Evolutionary conservation across 2,888 invertebrate genomes (phyloP).

Genomic region (Azorinus chamasolen): DNA sequence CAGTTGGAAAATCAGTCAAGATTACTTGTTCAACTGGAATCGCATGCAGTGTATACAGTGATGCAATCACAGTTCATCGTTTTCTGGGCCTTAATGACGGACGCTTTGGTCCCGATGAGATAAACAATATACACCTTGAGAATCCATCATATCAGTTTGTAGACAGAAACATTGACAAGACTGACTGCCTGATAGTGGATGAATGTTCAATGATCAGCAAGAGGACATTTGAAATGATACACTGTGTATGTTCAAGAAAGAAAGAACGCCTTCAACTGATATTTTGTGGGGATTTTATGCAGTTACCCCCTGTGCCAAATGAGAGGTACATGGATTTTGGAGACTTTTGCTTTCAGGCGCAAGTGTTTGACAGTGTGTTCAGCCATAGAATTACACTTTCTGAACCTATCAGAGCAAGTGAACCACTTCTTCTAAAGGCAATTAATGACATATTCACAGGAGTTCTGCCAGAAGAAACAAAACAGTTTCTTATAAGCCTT

Average conservation of each 20-base stretch:
- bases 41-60: background rate
- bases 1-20: slow-evolving; percentile 8
- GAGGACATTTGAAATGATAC: slow-evolving; percentile 9
- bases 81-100: slow-evolving; percentile 9
- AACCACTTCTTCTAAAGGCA: slow-evolving; percentile 1
- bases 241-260: slow-evolving; percentile 13
- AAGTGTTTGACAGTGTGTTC: slow-evolving; percentile 21
- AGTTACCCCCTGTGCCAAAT: slow-evolving; percentile 32
- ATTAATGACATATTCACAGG: too few species aligned
- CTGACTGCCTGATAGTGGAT: slow-evolving; percentile 17
- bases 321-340: too few species aligned
- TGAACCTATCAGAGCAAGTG: slow-evolving; percentile 21
- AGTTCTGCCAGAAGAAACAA: too few species aligned
- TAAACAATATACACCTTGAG: slow-evolving; percentile 1
- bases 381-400: slow-evolving; percentile 23
- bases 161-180: slow-evolving; percentile 8
- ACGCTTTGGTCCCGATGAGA: slow-evolving; percentile 7
- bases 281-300: slow-evolving; percentile 22
- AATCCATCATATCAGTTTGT: slow-evolving; percentile 26
- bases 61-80: slow-evolving; percentile 14
- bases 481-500: slow-evolving; percentile 7
- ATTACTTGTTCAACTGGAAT: slow-evolving; percentile 8
- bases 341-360: too few species aligned
- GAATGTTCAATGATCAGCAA: slow-evolving; percentile 28
- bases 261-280: slow-evolving; percentile 13